Conservation (phyloP, 2,797 vertebrate species). For the Mastacembelus armatus region DNA sequence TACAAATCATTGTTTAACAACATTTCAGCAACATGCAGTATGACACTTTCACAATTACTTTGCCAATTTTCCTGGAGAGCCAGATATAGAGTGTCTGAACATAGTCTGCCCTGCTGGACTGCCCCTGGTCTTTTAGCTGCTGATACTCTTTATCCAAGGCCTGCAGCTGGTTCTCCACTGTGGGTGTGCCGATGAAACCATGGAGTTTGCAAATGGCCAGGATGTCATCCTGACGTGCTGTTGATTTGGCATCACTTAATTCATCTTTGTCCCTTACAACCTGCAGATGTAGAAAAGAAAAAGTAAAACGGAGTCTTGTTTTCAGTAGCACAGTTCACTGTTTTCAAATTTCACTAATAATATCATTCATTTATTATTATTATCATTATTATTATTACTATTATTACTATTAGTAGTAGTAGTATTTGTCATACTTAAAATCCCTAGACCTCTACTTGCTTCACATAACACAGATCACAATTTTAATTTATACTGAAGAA, state of each 20-base stretch:
- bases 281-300: slow-evolving; percentile 37
- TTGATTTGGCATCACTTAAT: slow-evolving; percentile 66
- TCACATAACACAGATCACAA: neutral
- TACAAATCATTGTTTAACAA: neutral
- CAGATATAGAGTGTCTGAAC: slow-evolving; percentile 80
- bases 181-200: slow-evolving; percentile 70
- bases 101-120: slow-evolving; percentile 77
- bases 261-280: slow-evolving; percentile 55
- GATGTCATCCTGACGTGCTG: slow-evolving; percentile 78
- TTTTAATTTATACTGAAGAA: neutral
- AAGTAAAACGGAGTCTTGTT: neutral
- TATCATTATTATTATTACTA: no score
- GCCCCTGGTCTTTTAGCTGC: slow-evolving; percentile 79
- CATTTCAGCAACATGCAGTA: neutral
- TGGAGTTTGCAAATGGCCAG: slow-evolving; percentile 81
- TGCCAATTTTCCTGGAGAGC: slow-evolving; percentile 77
- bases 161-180: slow-evolving; percentile 78
- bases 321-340: neutral
- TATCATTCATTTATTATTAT: neutral
- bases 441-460: neutral
- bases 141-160: slow-evolving; percentile 79
- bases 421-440: neutral
- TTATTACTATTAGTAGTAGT: no score
- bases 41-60: slow-evolving; percentile 64
- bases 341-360: no score